Evolutionary conservation across 2,113 vertebrate species (phyloP), one percentile per base, ranked within the genome.

Genomic region (Arizona elegans): DNA sequence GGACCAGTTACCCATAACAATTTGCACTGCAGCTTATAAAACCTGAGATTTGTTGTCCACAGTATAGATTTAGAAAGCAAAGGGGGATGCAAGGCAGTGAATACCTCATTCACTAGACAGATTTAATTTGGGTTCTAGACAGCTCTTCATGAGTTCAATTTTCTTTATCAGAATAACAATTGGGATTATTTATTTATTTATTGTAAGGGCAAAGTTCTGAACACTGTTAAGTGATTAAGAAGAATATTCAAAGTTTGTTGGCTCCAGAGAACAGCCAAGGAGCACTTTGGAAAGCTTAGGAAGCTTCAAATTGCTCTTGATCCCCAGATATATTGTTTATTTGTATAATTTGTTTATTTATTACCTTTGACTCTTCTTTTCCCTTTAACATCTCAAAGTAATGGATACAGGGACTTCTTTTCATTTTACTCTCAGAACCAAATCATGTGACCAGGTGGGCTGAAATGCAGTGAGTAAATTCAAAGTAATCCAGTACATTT

Each of bases 11-110:
- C 58, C 90, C 95, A 93, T 92, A 96, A n/a, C 91, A 96, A 96
- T 96, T 96, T 97, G 70, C 94, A 90, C 43, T 93, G 93, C 26
- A 92, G 29, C 96, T 96, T 94, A 91, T 95, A 96, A 93, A 93
- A 95, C 92, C 89, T 93, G 75, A 91, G 91, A 93, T 92, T 87
- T 95, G 93, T 92, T 89, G 86, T 86, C 86, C 85, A 15, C 54
- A 91, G 50, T 50, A 93, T 93, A 70, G 89, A 94, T 94, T 95
- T 70, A 53, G 24, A 56, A 59, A 88, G 94, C n/a, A 95, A 93
- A 53, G 95, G 5, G 91, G 88, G 50, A 62, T 91, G 86, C 10
- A 90, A 33, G 54, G 2, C 0, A 3, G 90, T 75, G 85, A 94
- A 56, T 90, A 85, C 29, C 91, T 93, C 92, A 91, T 92, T 94